phyloP scores from a whole-genome alignment of 1,140 invertebrate genomes.

The Latrodectus geometricus region DNA sequence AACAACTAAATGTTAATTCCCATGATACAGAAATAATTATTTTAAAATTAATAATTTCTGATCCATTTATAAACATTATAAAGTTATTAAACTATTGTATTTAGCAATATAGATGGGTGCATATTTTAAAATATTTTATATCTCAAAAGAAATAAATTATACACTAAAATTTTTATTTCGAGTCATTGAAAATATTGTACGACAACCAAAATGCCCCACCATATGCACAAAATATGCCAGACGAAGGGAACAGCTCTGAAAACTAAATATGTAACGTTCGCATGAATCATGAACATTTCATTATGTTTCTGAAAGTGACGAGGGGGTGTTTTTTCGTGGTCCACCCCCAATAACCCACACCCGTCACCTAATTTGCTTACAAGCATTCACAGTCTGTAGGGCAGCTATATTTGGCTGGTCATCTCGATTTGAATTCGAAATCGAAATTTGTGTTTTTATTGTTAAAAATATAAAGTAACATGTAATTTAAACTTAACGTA shows the following conservation, averaged over 20 bases:
- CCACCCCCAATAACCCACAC: background rate
- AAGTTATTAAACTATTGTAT: no score
- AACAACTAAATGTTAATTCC: no score
- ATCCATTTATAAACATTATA: no score
- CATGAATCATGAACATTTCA: slow-evolving; percentile 53
- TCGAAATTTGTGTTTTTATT: background rate
- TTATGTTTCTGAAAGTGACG: slow-evolving; percentile 24
- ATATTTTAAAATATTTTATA: no score
- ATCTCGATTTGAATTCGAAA: slow-evolving; percentile 24
- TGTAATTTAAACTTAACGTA: no score
- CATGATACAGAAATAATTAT: no score
- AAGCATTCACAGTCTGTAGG: background rate
- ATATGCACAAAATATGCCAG: background rate
- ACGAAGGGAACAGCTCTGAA: background rate
- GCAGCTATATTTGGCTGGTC: slow-evolving; percentile 13
- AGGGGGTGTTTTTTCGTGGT: background rate
- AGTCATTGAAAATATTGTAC: no score
- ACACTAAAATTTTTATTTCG: no score
- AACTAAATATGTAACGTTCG: slow-evolving; percentile 45
- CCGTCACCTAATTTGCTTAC: slow-evolving; percentile 37
- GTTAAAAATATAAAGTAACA: no score
- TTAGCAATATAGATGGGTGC: no score
- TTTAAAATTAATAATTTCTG: no score
- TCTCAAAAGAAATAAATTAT: no score
- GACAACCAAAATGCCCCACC: background rate